Conservation (phyloP, 2,113 vertebrate species). For the Ciconia maguari region DNA sequence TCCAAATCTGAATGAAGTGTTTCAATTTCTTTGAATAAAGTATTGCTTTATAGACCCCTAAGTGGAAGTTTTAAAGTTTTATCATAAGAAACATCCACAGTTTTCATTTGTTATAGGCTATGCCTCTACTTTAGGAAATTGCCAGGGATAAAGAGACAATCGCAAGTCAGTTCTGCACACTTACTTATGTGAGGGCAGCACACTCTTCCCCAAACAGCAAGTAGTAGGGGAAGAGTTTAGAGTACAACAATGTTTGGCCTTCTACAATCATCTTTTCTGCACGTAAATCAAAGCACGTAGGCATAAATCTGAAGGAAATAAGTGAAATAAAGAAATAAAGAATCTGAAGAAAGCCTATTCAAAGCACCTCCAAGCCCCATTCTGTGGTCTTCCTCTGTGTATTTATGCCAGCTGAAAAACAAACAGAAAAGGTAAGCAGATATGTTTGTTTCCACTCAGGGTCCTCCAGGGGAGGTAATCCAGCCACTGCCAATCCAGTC, state of each 20-base stretch:
- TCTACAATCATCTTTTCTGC: neutral
- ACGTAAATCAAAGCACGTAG: neutral
- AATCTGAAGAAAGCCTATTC: neutral
- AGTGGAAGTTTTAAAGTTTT: neutral
- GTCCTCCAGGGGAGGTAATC: slow-evolving; percentile 94
- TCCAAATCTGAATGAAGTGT: neutral
- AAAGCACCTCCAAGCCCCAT: neutral
- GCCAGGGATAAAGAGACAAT: neutral
- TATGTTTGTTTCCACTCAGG: slow-evolving; percentile 69
- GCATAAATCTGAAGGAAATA: neutral
- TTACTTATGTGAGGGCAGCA: neutral
- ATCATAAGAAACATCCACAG: neutral
- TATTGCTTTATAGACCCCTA: neutral
- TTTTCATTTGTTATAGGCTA: neutral
- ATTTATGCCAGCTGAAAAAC: neutral
- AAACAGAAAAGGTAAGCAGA: neutral
- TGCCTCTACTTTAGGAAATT: neutral
- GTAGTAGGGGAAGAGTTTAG: neutral
- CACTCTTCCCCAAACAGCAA: neutral
- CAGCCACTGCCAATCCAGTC: slow-evolving; percentile 92
- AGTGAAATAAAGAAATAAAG: neutral
- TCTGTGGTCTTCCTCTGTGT: neutral
- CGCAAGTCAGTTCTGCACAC: neutral
- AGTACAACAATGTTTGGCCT: neutral
- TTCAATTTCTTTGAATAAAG: neutral